Conservation (phyloP, 37 sponge, comb jelly and placozoan species). For the Tethya wilhelma region DNA sequence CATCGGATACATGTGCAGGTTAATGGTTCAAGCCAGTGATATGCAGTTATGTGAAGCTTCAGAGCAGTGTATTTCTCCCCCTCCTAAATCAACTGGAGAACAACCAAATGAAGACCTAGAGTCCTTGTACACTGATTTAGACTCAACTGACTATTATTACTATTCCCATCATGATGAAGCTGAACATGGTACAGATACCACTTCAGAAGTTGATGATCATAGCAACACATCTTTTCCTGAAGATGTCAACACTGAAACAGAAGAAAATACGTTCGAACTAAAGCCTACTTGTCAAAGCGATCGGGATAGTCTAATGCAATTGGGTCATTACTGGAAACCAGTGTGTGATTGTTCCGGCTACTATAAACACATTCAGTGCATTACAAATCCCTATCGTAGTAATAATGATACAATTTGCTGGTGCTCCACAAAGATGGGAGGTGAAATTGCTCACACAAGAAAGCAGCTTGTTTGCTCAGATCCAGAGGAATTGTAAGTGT, state of each 20-base stretch:
- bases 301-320: background rate
- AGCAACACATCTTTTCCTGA: background rate
- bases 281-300: background rate
- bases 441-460: background rate
- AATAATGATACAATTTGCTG: background rate
- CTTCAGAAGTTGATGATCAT: background rate
- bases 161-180: too few relatives aligned
- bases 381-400: too few relatives aligned
- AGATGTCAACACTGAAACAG: background rate
- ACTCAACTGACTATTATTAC: too few relatives aligned
- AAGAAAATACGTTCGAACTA: background rate
- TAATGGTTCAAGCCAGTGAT: too few relatives aligned
- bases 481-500: slow-evolving; percentile 17
- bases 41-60: background rate
- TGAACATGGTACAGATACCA: too few relatives aligned
- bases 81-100: too few relatives aligned
- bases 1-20: too few relatives aligned
- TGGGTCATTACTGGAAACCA: background rate
- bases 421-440: slow-evolving; percentile 7
- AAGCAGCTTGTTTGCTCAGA: background rate
- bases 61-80: too few relatives aligned
- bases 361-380: slow-evolving; percentile 12
- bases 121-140: too few relatives aligned
- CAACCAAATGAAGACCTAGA: too few relatives aligned
- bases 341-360: slow-evolving; percentile 9